phyloP scores from a whole-genome alignment of 2,797 vertebrate genomes.

The Eupleurogrammus muticus region DNA sequence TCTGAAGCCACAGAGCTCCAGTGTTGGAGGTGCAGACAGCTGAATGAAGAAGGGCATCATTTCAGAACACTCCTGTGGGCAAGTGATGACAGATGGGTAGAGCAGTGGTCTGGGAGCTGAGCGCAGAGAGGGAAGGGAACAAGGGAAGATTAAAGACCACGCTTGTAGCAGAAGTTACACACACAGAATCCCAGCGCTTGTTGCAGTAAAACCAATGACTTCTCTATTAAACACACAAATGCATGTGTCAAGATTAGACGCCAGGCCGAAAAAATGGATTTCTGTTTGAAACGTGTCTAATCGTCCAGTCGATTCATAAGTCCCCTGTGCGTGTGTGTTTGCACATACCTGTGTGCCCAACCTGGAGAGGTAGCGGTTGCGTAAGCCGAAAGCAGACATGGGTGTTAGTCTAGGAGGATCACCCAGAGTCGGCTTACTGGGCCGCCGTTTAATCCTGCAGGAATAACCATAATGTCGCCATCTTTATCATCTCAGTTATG shows the following conservation, averaged over 20 bases:
- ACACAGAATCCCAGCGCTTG: constrained; percentile 14
- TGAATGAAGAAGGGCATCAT: constrained; percentile 60
- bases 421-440: constrained; percentile 66
- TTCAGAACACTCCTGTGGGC: constrained; percentile 85
- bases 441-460: constrained; percentile 66
- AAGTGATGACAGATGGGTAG: constrained; percentile 83
- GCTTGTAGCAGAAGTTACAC: constrained; percentile 1
- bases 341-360: constrained; percentile 85
- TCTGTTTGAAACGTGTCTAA: constrained; percentile 30
- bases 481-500: constrained; percentile 44
- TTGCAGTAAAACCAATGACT: constrained; percentile 2
- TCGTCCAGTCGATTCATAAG: constrained; percentile 1
- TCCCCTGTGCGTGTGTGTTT: constrained; percentile 4
- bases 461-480: constrained; percentile 40
- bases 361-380: constrained; percentile 89
- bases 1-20: constrained; percentile 15
- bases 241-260: constrained; percentile 8
- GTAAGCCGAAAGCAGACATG: constrained; percentile 85
- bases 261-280: constrained; percentile 29
- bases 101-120: constrained; percentile 87
- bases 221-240: neutral
- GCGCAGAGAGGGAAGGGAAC: constrained; percentile 40
- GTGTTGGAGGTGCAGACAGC: constrained; percentile 34
- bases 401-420: constrained; percentile 78
- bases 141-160: constrained; percentile 28